A percentile compares a stretch with the other conserved stretches of the same genome.
Evolutionary conservation across 2,113 vertebrate species (phyloP).

Genomic region (Eretmochelys imbricata): DNA sequence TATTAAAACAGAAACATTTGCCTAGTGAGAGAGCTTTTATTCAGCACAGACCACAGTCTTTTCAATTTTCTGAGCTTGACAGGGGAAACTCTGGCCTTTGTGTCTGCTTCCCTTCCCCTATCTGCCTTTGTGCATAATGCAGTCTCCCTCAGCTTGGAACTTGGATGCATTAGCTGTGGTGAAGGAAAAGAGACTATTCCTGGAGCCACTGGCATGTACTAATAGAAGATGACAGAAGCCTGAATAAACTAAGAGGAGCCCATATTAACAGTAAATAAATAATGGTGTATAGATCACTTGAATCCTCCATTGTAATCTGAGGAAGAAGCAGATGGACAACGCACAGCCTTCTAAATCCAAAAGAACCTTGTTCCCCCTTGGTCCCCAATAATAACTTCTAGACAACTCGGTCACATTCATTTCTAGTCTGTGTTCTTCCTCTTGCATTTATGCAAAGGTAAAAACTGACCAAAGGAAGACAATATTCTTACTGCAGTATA

Average conservation of each 20-base stretch:
- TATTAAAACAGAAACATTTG: background rate
- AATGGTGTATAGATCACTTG: background rate
- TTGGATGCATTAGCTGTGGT: background rate
- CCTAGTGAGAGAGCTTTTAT: background rate
- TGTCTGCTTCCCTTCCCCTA: background rate
- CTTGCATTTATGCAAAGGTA: background rate
- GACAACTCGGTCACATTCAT: accelerated
- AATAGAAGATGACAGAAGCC: background rate
- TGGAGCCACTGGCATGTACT: background rate
- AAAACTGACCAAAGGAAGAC: accelerated
- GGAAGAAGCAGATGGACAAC: background rate
- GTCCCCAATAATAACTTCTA: background rate
- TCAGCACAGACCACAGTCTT: background rate
- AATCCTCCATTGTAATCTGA: accelerated
- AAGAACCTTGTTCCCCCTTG: background rate
- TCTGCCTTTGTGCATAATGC: background rate
- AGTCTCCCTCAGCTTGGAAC: background rate
- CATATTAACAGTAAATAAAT: background rate
- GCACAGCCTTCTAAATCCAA: background rate
- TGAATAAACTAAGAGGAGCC: background rate
- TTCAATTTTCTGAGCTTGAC: background rate
- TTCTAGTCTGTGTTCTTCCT: accelerated
- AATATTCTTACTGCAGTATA: accelerated
- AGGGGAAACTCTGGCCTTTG: background rate
- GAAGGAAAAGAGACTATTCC: background rate